Evolutionary conservation across 1,140 invertebrate species (phyloP), one percentile per base, ranked within the genome.

Genomic region (Drosophila arizonae): DNA sequence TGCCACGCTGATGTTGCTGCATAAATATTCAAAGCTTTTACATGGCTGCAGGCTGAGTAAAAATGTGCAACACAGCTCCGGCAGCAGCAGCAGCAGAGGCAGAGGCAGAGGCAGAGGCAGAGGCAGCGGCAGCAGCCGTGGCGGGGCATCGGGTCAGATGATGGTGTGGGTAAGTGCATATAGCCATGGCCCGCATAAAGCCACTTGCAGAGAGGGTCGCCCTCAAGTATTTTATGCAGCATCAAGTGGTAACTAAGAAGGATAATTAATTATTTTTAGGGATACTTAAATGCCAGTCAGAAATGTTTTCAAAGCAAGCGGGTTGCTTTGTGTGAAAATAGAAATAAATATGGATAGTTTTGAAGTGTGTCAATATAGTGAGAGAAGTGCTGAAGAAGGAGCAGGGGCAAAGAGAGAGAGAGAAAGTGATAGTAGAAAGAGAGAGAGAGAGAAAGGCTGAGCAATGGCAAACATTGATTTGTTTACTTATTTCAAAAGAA

Each of bases 11-110:
- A 26, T 76, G 74, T 61, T 75, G 64, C 68, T 87, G 79, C 81
- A 86, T 87, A 86, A 86, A 86, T 86, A 86, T 86, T 86, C 81
- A 86, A 86, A 87, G 81, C 82, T 82, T 78, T 87, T 86, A 81
- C 82, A 87, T 81, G 81, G 79, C 81, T 81, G 82, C 79, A 86
- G 81, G 82, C 81, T 87, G 81, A 79, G 82, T 87, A 87, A 86
- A 86, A 86, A 86, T 86, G 81, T 87, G 82, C 81, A 86, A 87
- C 81, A 86, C 68, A 73, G 45, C 52, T 61, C 33, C 50, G 51
- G 70, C 52, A 21, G 62, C 26, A n/a, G 17, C 58, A 15, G 50
- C n/a, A 15, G 41, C 41, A 15, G n/a, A 1, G 43, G 43, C 4
- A 8, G 41, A 1, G n/a, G n/a, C 26, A 5, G 28, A 2, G 6